Evolutionary conservation across 2,888 invertebrate species (phyloP), one percentile per base, ranked within the genome.

Genomic region (Listrodromus nycthemerus): DNA sequence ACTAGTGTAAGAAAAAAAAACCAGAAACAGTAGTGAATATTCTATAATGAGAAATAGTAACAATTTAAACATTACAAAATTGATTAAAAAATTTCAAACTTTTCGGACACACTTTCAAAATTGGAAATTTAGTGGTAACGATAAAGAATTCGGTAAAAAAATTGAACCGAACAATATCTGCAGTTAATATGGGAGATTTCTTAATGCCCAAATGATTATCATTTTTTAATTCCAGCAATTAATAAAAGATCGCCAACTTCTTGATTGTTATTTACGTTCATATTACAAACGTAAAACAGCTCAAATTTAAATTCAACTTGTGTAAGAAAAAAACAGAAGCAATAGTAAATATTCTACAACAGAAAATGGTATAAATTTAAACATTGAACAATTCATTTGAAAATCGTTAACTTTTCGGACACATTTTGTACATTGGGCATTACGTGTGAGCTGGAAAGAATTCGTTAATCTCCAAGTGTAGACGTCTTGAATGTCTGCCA

Each of bases 401-500:
- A 3, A 24, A 16, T 61, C 30, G 27, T n/a, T 50, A n/a, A 16
- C 21, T 70, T 13, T 33, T 33, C 1, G n/a, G 10, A 19, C 33
- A 33, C 24, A 13, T 33, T 6, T 19, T 16, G 5, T 45, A 45
- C 4, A 45, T 45, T 45, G 41, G 13, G 41, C 41, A 1, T 45
- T 33, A 48, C 33, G 33, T 73, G 21, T 16, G 58, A 55, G 55
- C 21, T 21, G 27, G 37, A 21, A 24, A 79, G 78, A 82, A 79
- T 84, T 79, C 61, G 66, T 63, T 91, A 90, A 90, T 89, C 88
- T 85, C 78, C 91, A 92, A 88, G 88, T 92, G 91, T 45, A 82
- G 58, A 84, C 81, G 84, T 79, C 37, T 87, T 41, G 83, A 83
- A 78, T 50, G 76, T 69, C 82, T 84, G 74, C 50, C 69, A 67